Conservation (phyloP, 2,797 vertebrate genomes). For the Catamblyrhynchus diadema region DNA sequence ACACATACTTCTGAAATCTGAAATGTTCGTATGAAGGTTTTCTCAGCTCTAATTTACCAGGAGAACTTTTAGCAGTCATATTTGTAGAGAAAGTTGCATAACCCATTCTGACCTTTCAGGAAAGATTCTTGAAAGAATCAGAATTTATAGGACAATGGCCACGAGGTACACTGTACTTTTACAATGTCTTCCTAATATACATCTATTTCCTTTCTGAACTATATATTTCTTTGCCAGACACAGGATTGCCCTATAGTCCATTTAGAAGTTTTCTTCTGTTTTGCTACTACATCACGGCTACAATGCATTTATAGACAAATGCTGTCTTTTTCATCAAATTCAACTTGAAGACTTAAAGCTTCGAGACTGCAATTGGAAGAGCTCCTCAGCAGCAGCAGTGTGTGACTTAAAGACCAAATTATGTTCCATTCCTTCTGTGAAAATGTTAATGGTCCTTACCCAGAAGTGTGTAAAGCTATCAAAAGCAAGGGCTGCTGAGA, state of each 20-base stretch:
- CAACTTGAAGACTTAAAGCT: background rate
- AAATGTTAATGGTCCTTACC: background rate
- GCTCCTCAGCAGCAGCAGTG: background rate
- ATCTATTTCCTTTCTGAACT: background rate
- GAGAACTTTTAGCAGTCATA: background rate
- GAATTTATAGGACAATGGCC: background rate
- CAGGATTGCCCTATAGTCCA: background rate
- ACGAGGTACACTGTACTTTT: background rate
- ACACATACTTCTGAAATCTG: background rate
- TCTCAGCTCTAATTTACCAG: background rate
- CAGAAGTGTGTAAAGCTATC: rapidly evolving
- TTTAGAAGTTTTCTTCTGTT: background rate
- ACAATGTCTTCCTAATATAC: background rate
- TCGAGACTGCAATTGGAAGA: background rate
- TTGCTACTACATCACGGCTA: background rate
- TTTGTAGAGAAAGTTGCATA: background rate
- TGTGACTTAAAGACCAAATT: background rate
- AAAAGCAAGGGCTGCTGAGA: background rate
- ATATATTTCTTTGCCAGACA: background rate
- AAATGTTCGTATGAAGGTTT: background rate
- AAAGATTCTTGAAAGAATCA: background rate
- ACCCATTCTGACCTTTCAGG: background rate
- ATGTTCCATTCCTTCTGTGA: background rate
- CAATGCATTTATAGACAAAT: background rate
- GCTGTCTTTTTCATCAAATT: background rate